phyloP scores from a whole-genome alignment of 2,797 vertebrate species.

The Synaphobranchus kaupii region DNA sequence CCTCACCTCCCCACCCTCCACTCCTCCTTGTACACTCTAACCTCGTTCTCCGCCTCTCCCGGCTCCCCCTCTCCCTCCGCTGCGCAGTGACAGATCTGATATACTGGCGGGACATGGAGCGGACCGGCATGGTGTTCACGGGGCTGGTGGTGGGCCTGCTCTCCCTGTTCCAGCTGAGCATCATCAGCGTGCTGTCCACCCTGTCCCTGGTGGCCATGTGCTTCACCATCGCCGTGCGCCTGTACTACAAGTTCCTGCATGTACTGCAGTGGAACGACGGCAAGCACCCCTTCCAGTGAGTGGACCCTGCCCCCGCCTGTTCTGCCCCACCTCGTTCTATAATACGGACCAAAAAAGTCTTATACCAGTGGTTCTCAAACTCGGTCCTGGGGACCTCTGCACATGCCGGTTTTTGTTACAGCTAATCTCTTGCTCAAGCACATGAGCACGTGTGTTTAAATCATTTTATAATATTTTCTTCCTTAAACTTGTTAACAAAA shows the following conservation, averaged over 20 bases:
- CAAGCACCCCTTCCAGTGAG: constrained; percentile 84
- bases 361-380: too few relatives aligned
- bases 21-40: not conserved
- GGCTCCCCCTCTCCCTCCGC: not conserved
- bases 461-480: too few relatives aligned
- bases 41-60: not conserved
- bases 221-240: constrained; percentile 81
- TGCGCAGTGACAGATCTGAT: constrained; percentile 83
- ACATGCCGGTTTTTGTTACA: too few relatives aligned
- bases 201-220: constrained; percentile 79
- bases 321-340: not conserved
- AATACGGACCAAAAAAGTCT: too few relatives aligned
- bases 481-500: too few relatives aligned
- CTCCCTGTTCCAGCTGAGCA: constrained; percentile 88
- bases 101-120: constrained; percentile 85
- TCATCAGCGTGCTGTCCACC: constrained; percentile 82
- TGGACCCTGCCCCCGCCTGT: too few relatives aligned
- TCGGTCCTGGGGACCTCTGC: too few relatives aligned
- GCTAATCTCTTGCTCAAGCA: too few relatives aligned
- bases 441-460: too few relatives aligned
- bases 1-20: not conserved
- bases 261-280: constrained; percentile 78
- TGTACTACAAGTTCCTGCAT: constrained; percentile 80
- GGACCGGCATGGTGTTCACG: constrained; percentile 81
- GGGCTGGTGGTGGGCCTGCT: constrained; percentile 83